Evolutionary conservation across 2,797 vertebrate species (phyloP), one percentile per base, ranked within the genome.

Genomic region (Hypotaenidia philippensis): DNA sequence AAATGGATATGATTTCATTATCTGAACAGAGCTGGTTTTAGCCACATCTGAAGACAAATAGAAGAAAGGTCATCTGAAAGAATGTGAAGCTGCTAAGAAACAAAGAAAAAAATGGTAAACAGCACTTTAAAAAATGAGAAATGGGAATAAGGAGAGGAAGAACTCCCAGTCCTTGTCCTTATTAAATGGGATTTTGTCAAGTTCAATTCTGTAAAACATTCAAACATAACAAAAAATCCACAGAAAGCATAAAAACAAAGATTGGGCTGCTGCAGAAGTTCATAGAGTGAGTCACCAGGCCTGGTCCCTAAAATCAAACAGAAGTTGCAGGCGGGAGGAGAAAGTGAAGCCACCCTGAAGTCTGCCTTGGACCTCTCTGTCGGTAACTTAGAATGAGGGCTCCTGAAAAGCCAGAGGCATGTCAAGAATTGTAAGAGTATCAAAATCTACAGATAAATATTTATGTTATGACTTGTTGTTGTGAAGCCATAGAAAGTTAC

Each of bases 21-120:
- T 59, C 57, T 89, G 49, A 60, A 31, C 59, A 84, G 65, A 93
- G 44, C 16, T 91, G 31, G 12, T 69, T 87, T 91, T 87, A 94
- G 81, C 74, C 56, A 83, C 72, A 79, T 91, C 26, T 84, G 72
- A 82, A 76, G 57, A 87, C 31, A 88, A 91, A 79, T 31, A 75
- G 61, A 81, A 80, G 44, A 92, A 96, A 83, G 83, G 65, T 92
- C 83, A 63, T 77, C 76, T 87, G 71, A 71, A 95, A 78, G 81
- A 96, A 94, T 94, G 68, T 75, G 65, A 89, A 86, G 25, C 69
- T 87, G 41, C 66, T 78, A 63, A 90, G 27, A 89, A 91, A 89
- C 55, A 85, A 92, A 75, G 44, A 32, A 49, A 50, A 50, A 82
- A 90, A 60, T 29, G 40, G 32, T 82, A 93, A 97, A 96, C 71